These are phyloP conservation scores for Manacus vitellinus DNA, from an alignment of 2,113 vertebrate genomes.

Conservation along the genomic window DNA sequence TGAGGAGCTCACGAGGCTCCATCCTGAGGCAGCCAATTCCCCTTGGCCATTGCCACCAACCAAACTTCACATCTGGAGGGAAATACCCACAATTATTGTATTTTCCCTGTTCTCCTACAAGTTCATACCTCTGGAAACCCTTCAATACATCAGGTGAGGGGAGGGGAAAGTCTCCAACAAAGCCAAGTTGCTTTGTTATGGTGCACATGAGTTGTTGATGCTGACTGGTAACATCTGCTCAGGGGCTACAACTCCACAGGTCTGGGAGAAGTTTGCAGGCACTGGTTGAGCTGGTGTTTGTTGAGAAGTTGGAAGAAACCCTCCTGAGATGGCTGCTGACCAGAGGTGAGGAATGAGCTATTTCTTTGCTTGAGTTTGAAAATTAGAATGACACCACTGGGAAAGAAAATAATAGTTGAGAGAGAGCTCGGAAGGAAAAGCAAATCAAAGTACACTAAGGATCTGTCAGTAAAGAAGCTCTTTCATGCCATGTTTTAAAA, in stretches of 20 bases:
- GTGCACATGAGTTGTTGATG: background rate
- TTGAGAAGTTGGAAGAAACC: background rate
- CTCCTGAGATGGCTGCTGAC: background rate
- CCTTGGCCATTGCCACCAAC: background rate
- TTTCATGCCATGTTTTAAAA: background rate
- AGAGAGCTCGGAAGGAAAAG: background rate
- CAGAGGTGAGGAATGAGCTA: background rate
- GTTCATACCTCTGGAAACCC: background rate
- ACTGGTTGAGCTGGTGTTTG: background rate
- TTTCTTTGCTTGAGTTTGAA: background rate
- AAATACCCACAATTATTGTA: background rate
- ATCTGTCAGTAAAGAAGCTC: background rate
- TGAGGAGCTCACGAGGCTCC: background rate
- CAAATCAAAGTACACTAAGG: background rate
- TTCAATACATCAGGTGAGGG: background rate
- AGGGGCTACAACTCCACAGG: fast-evolving
- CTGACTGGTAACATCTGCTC: background rate
- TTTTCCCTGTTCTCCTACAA: background rate
- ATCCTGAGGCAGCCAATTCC: background rate
- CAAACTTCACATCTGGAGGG: background rate
- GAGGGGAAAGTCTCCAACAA: background rate
- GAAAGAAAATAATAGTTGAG: background rate
- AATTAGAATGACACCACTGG: background rate
- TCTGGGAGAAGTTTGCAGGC: background rate
- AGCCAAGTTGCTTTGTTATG: background rate